These are phyloP conservation scores for Platycheirus albimanus DNA, from an alignment of 2,888 invertebrate species.

Conservation along the genomic window DNA sequence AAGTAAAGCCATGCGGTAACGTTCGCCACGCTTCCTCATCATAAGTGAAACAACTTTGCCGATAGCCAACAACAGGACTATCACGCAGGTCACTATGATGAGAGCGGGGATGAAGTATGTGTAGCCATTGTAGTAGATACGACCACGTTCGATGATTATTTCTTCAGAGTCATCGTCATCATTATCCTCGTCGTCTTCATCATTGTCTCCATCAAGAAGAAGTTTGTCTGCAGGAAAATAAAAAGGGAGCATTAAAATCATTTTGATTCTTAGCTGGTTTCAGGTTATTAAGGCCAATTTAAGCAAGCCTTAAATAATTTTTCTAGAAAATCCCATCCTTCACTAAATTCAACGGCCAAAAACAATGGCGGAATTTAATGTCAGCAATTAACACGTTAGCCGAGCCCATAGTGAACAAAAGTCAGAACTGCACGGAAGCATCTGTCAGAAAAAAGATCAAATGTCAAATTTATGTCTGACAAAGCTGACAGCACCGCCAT, in stretches of 20 bases:
- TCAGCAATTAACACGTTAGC: no score
- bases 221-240: conserved; percentile 77
- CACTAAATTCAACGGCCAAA: no score
- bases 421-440: no score
- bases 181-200: conserved; percentile 77
- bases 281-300: no score
- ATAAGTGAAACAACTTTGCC: conserved; percentile 84
- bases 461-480: no score
- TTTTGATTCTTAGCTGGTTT: no score
- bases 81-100: conserved; percentile 85
- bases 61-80: conserved; percentile 84
- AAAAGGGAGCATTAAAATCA: not conserved
- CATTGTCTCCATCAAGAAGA: conserved; percentile 75
- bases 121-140: conserved; percentile 83
- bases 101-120: conserved; percentile 85
- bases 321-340: no score
- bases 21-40: conserved; percentile 84
- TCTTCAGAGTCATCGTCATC: conserved; percentile 77
- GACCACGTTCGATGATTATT: conserved; percentile 82
- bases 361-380: no score
- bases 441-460: no score
- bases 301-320: no score
- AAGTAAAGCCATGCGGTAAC: conserved; percentile 82
- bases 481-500: no score
- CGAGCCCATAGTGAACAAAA: no score